Base-by-base conservation (phyloP, 2,113 vertebrate species). In the Petrocephalus zakoni region DNA sequence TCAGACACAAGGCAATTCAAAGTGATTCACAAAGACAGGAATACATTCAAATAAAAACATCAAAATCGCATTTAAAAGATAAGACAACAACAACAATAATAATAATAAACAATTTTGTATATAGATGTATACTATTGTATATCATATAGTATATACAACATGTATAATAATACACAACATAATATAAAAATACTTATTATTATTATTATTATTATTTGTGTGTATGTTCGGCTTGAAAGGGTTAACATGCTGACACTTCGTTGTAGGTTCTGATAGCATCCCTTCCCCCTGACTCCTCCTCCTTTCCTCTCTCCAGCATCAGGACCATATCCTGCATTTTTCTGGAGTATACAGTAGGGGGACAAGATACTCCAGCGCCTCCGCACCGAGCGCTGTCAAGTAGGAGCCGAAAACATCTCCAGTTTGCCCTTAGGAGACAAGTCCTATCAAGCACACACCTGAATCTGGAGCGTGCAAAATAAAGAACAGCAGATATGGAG, bases 401-500 rank as follows among this genome's bases (percentile, higher is more conserved):
- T n/a, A 91, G 85, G 90, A 88, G 86, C 88, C 46, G 72, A 90
- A 89, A 92, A 75, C 91, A 91, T 92, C 92, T 90, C 89, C 86
- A 86, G 90, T 91, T 85, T 89, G 86, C 92, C 89, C 81, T 4
- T 87, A 75, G 68, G 34, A 75, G 29, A 37, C 29, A 75, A 37
- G 68, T 89, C 92, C 87, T 37, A 9, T 47, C 83, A 86, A 58
- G 52, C 53, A 47, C 19, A 52, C 58, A 88, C 88, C 37, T 13
- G 88, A 51, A 82, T 34, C 37, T 22, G 42, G 53, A 81, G 11
- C 75, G 34, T 85, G 25, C 56, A 42, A 58, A 46, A 52, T 72
- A 87, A 88, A 82, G 5, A 86, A 90, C 90, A 90, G 88, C 92
- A 95, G 97, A 95, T 91, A 99, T 98, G 97, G 98, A 98, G 97